phyloP scores from a whole-genome alignment of 2,888 invertebrate genomes.

The Nomada ruficornis region DNA sequence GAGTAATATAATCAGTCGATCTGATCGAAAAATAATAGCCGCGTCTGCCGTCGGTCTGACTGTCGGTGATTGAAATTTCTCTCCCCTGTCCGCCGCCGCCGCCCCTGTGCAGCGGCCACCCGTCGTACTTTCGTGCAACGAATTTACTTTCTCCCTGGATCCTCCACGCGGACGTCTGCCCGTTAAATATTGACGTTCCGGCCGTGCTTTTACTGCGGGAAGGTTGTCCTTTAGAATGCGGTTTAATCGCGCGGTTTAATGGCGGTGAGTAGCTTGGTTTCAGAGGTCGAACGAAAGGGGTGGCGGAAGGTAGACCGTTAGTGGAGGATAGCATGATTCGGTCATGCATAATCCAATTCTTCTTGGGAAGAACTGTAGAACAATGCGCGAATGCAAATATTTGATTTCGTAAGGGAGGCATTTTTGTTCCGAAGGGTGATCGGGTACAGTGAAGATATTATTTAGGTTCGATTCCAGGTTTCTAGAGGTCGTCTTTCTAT shows the following conservation, averaged over 20 bases:
- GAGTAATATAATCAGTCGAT: constrained; percentile 83
- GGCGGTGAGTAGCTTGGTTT: background rate
- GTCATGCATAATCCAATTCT: no score
- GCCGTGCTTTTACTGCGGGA: constrained; percentile 5
- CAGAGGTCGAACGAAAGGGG: background rate
- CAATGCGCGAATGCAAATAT: no score
- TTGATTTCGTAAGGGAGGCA: no score
- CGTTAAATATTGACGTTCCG: constrained; percentile 52
- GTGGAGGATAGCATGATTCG: no score
- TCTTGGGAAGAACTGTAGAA: no score
- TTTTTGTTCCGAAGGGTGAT: no score
- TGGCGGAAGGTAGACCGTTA: background rate
- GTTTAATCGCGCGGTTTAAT: constrained; percentile 10
- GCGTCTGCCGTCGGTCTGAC: constrained; percentile 73
- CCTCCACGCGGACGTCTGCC: constrained; percentile 58
- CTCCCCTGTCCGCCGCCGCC: constrained; percentile 48
- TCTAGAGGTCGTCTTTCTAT: no score
- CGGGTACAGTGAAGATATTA: no score
- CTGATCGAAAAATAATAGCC: constrained; percentile 83
- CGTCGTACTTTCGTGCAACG: constrained; percentile 52
- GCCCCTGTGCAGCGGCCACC: constrained; percentile 12
- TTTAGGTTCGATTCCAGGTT: no score
- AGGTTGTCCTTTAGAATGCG: background rate
- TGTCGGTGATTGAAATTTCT: constrained; percentile 78
- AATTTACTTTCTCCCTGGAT: constrained; percentile 69